Conservation (phyloP, 2,113 vertebrate species). For the Anser brachyrhynchus region DNA sequence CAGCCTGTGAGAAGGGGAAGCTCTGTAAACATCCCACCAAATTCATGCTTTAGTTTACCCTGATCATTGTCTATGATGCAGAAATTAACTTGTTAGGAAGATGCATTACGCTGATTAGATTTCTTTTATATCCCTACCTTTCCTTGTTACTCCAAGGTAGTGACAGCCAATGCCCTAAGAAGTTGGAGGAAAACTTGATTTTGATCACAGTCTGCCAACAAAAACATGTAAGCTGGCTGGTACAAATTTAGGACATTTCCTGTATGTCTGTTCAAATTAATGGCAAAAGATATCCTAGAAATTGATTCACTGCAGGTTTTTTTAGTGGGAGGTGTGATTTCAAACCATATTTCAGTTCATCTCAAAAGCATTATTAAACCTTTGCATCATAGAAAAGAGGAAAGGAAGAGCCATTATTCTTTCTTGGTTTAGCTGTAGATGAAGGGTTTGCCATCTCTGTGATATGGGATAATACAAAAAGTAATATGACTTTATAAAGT, state of each 20-base stretch:
- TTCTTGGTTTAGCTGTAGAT: not conserved
- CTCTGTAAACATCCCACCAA: not conserved
- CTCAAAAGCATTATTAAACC: not conserved
- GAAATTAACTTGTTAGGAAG: not conserved
- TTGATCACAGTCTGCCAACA: not conserved
- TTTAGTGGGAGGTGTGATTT: not conserved
- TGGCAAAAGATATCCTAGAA: not conserved
- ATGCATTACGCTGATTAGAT: not conserved
- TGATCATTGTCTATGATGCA: not conserved
- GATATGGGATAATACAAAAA: not conserved
- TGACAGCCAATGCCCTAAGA: not conserved
- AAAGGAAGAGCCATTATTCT: not conserved
- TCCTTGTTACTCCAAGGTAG: not conserved
- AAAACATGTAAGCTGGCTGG: not conserved
- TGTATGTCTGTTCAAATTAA: not conserved
- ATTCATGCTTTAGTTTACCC: not conserved
- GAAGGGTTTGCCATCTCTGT: not conserved
- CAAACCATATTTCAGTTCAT: not conserved
- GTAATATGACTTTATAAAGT: not conserved
- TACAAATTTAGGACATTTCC: constrained; percentile 2
- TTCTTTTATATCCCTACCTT: not conserved
- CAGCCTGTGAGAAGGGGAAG: not conserved
- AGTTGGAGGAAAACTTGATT: not conserved
- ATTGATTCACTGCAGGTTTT: not conserved
- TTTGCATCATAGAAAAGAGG: not conserved